Conservation (phyloP, 1,140 invertebrate species). For the Vanessa tameamea region DNA sequence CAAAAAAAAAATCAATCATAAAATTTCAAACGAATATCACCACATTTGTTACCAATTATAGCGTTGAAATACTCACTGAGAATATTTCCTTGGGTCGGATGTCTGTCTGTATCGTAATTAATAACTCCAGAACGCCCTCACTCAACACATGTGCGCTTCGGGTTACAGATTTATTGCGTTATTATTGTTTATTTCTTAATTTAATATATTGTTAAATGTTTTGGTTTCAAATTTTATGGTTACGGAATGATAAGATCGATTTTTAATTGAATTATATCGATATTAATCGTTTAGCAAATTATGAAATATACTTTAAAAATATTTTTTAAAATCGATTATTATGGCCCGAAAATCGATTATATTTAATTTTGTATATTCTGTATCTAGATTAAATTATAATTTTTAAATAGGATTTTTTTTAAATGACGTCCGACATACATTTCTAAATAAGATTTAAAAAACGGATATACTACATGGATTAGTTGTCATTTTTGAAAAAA, state of each 20-base stretch:
- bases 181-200: slow-evolving; percentile 40
- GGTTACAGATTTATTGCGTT: slow-evolving; percentile 62
- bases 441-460: too few relatives aligned
- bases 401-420: too few relatives aligned
- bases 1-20: slow-evolving; percentile 1
- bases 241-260: background rate
- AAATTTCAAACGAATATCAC: slow-evolving; percentile 40
- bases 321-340: too few relatives aligned
- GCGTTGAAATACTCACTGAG: slow-evolving; percentile 67
- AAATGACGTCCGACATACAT: too few relatives aligned
- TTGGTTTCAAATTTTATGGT: background rate
- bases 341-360: too few relatives aligned
- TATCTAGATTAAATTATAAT: too few relatives aligned
- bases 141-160: slow-evolving; percentile 63
- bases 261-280: too few relatives aligned
- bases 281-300: too few relatives aligned
- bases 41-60: slow-evolving; percentile 77
- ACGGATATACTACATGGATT: too few relatives aligned
- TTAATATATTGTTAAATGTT: slow-evolving; percentile 22
- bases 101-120: slow-evolving; percentile 66
- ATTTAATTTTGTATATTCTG: too few relatives aligned
- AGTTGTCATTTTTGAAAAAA: too few relatives aligned
- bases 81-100: slow-evolving; percentile 53
- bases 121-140: slow-evolving; percentile 58
- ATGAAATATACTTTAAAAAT: too few relatives aligned